Conservation (phyloP, 2,888 invertebrate genomes). For the Acrobasis repandana region DNA sequence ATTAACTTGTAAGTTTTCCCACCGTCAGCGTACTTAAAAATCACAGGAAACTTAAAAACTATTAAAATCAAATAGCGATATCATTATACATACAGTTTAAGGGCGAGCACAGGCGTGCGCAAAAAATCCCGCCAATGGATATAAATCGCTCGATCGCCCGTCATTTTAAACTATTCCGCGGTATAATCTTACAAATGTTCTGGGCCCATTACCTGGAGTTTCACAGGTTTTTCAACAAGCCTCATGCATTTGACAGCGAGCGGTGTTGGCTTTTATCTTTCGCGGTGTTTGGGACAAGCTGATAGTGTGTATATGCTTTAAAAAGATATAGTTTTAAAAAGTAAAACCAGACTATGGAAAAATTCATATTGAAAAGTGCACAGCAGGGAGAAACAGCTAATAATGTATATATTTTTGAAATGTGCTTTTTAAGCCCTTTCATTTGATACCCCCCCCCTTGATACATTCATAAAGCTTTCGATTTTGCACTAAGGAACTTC, state of each 20-base stretch:
- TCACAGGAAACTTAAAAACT: slow-evolving; percentile 17
- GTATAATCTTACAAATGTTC: slow-evolving; percentile 61
- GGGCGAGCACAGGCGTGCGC: slow-evolving; percentile 54
- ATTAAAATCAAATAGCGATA: slow-evolving; percentile 20
- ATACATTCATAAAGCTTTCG: too few relatives aligned
- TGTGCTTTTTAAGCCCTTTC: too few relatives aligned
- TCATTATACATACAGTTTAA: slow-evolving; percentile 35
- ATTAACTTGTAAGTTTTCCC: neutral
- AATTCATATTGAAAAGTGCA: too few relatives aligned
- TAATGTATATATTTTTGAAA: too few relatives aligned
- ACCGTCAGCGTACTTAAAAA: neutral
- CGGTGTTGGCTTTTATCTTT: slow-evolving; percentile 52
- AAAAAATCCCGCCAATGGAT: slow-evolving; percentile 71
- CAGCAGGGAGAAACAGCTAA: too few relatives aligned
- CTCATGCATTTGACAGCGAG: slow-evolving; percentile 53
- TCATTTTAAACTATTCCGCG: slow-evolving; percentile 46
- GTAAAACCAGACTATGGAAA: too few relatives aligned
- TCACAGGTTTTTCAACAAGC: slow-evolving; percentile 56
- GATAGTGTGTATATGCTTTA: slow-evolving; percentile 20
- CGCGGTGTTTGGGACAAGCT: slow-evolving; percentile 37
- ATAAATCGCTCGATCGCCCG: slow-evolving; percentile 56
- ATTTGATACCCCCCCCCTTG: too few relatives aligned
- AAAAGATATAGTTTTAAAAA: too few relatives aligned
- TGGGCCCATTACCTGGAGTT: slow-evolving; percentile 51
- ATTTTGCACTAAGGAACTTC: too few relatives aligned